phyloP scores from a whole-genome alignment of 2,113 vertebrate species.

The Halichoerus grypus region DNA sequence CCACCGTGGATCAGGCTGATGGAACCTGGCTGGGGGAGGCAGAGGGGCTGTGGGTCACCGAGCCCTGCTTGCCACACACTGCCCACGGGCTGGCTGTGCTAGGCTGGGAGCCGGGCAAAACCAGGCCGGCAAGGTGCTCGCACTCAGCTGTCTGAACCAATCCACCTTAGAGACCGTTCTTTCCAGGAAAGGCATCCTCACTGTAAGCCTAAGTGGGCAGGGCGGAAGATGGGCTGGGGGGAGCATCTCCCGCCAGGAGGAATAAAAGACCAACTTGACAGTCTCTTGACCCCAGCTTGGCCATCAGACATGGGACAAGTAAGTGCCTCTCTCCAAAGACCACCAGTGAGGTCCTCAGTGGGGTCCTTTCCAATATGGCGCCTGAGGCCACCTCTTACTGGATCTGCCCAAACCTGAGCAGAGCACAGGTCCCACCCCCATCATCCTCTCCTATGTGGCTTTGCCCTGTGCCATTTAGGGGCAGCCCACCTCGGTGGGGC shows the following conservation, averaged over 20 bases:
- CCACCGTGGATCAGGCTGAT: not conserved
- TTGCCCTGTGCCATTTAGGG: constrained; percentile 50
- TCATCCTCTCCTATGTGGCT: not conserved
- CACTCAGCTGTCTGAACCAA: not conserved
- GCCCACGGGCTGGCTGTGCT: not conserved
- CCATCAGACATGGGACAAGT: too few relatives aligned
- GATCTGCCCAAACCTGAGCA: too few relatives aligned
- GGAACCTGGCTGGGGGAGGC: not conserved
- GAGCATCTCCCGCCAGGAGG: fast-evolving
- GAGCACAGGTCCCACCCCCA: not conserved
- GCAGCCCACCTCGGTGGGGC: constrained; percentile 78
- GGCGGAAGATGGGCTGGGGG: not conserved
- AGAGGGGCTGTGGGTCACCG: not conserved
- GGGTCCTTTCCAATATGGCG: not conserved
- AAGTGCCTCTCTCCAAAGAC: not conserved
- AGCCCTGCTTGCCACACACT: not conserved
- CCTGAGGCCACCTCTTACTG: not conserved
- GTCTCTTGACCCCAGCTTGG: not conserved
- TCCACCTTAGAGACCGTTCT: fast-evolving
- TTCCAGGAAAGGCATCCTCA: fast-evolving
- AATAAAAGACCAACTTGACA: fast-evolving
- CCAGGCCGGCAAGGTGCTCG: fast-evolving
- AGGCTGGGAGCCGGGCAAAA: fast-evolving
- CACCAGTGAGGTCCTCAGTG: fast-evolving
- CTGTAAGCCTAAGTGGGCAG: fast-evolving